A percentile compares a stretch with the other conserved stretches of the same genome.
These are phyloP conservation scores for Polypterus senegalus DNA, from an alignment of 2,113 vertebrate genomes.

Conservation along the genomic window DNA sequence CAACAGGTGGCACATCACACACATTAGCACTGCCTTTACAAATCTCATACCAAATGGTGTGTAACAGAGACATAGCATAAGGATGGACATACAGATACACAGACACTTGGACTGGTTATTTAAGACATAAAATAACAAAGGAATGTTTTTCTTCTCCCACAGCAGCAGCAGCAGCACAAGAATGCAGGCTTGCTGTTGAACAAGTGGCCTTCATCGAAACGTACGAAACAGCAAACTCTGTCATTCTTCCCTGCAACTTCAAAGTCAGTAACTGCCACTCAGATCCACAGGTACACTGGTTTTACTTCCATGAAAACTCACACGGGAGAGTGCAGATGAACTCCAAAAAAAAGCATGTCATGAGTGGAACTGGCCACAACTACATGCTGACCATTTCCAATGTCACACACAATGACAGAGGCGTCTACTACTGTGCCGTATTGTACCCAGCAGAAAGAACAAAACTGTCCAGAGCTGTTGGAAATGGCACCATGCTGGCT, in stretches of 20 bases:
- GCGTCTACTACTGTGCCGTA: constrained; percentile 51
- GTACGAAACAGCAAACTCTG: background rate
- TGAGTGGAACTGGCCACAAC: background rate
- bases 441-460: constrained; percentile 9
- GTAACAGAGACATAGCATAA: too few relatives aligned
- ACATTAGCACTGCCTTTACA: too few relatives aligned
- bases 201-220: constrained; percentile 32
- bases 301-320: constrained; percentile 25
- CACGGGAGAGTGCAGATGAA: background rate
- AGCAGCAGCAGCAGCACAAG: constrained; percentile 20
- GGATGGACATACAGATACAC: too few relatives aligned
- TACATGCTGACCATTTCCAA: constrained; percentile 32
- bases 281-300: constrained; percentile 33
- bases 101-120: too few relatives aligned
- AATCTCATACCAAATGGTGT: too few relatives aligned
- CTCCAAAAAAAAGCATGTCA: background rate
- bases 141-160: constrained; percentile 13
- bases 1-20: too few relatives aligned
- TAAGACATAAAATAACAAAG: background rate
- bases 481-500: constrained; percentile 37
- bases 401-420: constrained; percentile 34
- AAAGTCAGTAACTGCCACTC: constrained; percentile 11
- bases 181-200: constrained; percentile 30
- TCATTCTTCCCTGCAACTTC: constrained; percentile 32
- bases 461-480: constrained; percentile 28